A percentile compares a stretch with the other conserved stretches of the same genome.
Conservation (phyloP, 2,888 invertebrate species). For the Orthosia gracilis region DNA sequence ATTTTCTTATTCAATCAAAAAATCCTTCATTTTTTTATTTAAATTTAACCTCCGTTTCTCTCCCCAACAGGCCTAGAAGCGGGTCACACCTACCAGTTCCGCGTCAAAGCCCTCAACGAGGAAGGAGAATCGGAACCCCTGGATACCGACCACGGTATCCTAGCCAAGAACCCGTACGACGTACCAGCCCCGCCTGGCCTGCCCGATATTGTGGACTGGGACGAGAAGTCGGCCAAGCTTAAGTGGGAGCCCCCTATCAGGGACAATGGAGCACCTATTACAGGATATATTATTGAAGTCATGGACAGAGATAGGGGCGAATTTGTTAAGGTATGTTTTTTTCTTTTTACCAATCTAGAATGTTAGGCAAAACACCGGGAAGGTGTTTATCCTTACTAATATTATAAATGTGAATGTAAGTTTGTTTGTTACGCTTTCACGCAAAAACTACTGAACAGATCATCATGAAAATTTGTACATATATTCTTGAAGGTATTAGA, state of each 20-base stretch:
- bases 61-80: conserved; percentile 95
- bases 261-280: conserved; percentile 98
- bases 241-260: conserved; percentile 98
- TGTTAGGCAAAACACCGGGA: too few relatives aligned
- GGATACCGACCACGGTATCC: conserved; percentile 96
- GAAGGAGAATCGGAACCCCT: conserved; percentile 99
- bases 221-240: conserved; percentile 97
- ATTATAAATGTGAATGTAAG: too few relatives aligned
- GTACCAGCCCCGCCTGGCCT: conserved; percentile 97
- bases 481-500: too few relatives aligned
- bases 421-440: too few relatives aligned
- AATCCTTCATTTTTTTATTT: too few relatives aligned
- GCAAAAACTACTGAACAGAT: too few relatives aligned
- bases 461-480: too few relatives aligned
- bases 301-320: conserved; percentile 96
- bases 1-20: too few relatives aligned
- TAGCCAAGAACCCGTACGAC: conserved; percentile 99
- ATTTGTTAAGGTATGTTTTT: conserved; percentile 93
- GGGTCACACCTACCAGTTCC: conserved; percentile 99
- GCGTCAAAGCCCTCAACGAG: conserved; percentile 99
- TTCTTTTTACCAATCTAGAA: background rate
- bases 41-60: background rate
- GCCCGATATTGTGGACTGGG: conserved; percentile 97
- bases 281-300: conserved; percentile 97
- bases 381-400: too few relatives aligned